These are phyloP conservation scores for Scaptomyza reducta DNA, from an alignment of 2,888 invertebrate species.

Conservation along the genomic window DNA sequence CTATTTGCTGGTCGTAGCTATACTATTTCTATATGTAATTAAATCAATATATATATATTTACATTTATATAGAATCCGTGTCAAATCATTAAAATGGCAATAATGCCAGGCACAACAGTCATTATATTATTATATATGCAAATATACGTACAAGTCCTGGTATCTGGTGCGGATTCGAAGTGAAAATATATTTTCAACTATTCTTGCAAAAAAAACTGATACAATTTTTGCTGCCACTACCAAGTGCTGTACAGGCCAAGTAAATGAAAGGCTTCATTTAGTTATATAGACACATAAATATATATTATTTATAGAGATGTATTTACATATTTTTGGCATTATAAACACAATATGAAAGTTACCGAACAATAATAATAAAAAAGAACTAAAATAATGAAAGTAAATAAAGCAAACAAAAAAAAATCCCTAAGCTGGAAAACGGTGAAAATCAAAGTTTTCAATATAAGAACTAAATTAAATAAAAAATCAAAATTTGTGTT, in stretches of 20 bases:
- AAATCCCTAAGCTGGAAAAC: slow-evolving; percentile 55
- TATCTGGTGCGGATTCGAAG: slow-evolving; percentile 17
- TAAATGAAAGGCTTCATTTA: slow-evolving; percentile 76
- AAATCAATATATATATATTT: slow-evolving; percentile 32
- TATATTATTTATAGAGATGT: slow-evolving; percentile 74
- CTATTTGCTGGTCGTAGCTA: slow-evolving; percentile 60
- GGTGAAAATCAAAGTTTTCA: slow-evolving; percentile 74
- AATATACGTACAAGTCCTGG: slow-evolving; percentile 38
- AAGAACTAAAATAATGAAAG: slow-evolving; percentile 16
- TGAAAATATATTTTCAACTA: slow-evolving; percentile 35
- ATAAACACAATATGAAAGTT: slow-evolving; percentile 62
- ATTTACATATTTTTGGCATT: slow-evolving; percentile 79
- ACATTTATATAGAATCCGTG: slow-evolving; percentile 40
- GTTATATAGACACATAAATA: slow-evolving; percentile 62
- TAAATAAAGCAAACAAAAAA: slow-evolving; percentile 17
- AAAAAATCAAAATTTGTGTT: slow-evolving; percentile 46
- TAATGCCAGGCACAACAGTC: slow-evolving; percentile 40
- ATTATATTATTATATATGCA: slow-evolving; percentile 34
- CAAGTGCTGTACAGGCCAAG: slow-evolving; percentile 74
- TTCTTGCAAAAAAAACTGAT: slow-evolving; percentile 41
- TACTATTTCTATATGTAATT: slow-evolving; percentile 41
- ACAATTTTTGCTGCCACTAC: slow-evolving; percentile 66
- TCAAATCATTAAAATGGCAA: slow-evolving; percentile 17
- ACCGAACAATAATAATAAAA: slow-evolving; percentile 62
- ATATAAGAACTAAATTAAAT: slow-evolving; percentile 32